Conservation (phyloP, 2,113 vertebrate genomes). For the Cyrtonyx montezumae region DNA sequence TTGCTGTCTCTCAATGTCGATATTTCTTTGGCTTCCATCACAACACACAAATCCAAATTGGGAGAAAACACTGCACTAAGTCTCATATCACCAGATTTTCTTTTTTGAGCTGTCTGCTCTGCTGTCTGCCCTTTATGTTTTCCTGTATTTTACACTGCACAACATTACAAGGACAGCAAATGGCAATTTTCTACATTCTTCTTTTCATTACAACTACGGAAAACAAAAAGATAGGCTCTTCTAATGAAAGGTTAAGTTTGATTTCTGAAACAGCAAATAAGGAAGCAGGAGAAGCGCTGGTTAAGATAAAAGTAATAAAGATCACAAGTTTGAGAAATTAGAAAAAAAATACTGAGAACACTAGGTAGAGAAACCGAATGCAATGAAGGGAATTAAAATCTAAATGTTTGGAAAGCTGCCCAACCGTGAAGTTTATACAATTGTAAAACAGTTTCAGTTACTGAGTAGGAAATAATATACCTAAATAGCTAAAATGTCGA, state of each 20-base stretch:
- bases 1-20: not conserved
- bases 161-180: not conserved
- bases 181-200: not conserved
- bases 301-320: conserved; percentile 3
- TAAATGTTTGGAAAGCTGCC: not conserved
- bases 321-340: not conserved
- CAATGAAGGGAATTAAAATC: not conserved
- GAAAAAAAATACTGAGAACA: not conserved
- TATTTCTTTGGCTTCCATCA: not conserved
- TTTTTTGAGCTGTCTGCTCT: not conserved
- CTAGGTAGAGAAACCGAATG: not conserved
- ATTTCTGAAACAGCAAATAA: not conserved
- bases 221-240: not conserved
- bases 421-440: not conserved
- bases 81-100: not conserved
- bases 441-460: not conserved
- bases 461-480: not conserved
- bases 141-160: not conserved
- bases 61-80: not conserved
- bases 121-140: not conserved
- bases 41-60: not conserved
- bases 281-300: not conserved
- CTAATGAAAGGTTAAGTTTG: too few relatives aligned
- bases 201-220: not conserved
- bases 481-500: not conserved